These are phyloP conservation scores for Cirrhinus molitorella DNA, from an alignment of 2,797 vertebrate species.

Conservation along the genomic window DNA sequence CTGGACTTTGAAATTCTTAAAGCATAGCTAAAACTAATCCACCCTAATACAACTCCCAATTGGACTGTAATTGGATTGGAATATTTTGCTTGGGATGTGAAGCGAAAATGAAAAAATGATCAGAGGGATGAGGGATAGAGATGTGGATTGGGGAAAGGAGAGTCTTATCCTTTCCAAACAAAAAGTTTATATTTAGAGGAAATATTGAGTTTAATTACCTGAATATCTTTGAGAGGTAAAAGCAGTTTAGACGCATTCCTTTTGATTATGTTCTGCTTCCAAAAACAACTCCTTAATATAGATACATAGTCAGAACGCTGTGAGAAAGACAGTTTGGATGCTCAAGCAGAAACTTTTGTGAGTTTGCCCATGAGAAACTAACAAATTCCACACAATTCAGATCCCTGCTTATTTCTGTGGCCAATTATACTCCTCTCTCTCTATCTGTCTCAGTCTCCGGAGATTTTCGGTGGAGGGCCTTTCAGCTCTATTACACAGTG, in stretches of 20 bases:
- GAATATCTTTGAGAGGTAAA: neutral
- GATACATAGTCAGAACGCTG: neutral
- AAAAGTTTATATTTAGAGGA: constrained; percentile 18
- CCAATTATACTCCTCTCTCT: constrained; percentile 33
- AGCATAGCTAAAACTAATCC: constrained; percentile 20
- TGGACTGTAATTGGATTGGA: constrained; percentile 51
- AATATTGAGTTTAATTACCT: constrained; percentile 21
- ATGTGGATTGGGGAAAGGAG: constrained; percentile 37
- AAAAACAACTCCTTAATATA: neutral
- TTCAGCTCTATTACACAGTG: constrained; percentile 39
- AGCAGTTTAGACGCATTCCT: neutral
- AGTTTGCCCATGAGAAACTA: constrained; percentile 21
- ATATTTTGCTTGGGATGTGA: constrained; percentile 24
- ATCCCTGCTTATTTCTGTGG: constrained; percentile 29
- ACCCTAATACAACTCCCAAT: constrained; percentile 16
- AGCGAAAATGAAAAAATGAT: constrained; percentile 29
- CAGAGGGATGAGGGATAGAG: constrained; percentile 3
- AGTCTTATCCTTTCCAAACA: neutral
- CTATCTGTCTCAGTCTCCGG: constrained; percentile 24
- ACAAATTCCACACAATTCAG: constrained; percentile 33
- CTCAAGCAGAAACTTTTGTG: neutral
- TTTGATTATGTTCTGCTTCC: constrained; percentile 4
- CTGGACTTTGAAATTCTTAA: constrained; percentile 1
- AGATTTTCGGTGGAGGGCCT: constrained; percentile 11
- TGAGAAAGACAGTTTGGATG: neutral